Base-by-base conservation (phyloP, 2,797 vertebrate genomes). In the Sciaenops ocellatus region DNA sequence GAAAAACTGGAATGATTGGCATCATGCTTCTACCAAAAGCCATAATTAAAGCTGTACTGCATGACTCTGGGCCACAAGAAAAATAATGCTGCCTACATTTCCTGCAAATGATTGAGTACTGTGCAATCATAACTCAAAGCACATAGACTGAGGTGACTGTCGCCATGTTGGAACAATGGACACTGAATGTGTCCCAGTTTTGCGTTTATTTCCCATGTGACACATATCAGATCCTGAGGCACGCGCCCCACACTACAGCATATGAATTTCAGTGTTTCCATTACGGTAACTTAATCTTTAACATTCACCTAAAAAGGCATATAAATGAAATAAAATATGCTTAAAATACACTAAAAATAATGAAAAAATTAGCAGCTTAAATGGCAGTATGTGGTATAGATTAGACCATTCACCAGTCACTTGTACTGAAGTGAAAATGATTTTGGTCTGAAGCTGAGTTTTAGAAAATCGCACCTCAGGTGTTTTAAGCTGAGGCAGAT, bases 201-300 rank as follows among this genome's bases (percentile, higher is more conserved):
- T 38, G 16, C 18, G 11, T 62, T 55, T 56, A 28, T 56, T 55
- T 24, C 18, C 41, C 54, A 41, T 46, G 52, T 80, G 65, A 70
- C 61, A 8, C 22, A 13, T 12, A 42, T 60, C 28, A 34, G 26
- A 60, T 30, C 48, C 64, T 42, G 34, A 76, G 30, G 18, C 38
- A 24, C 28, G 28, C 60, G 20, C 26, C 7, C 15, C 52, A 28
- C 13, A 22, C 10, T 38, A 46, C n/a, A 22, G 15, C 59, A 11
- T 47, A 11, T 57, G 1, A 69, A 46, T 22, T 10, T 28, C 60
- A 54, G 3, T 4, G 2, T 34, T 20, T 2, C 38, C n/a, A 38
- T 55, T 28, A 44, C 24, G 41, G 26, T 18, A 30, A 30, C 22
- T 44, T 0, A 51, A 50, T 54, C 18, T 65, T 17, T 34, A n/a